These are phyloP conservation scores for Megalonaias nervosa DNA, from an alignment of 1,140 invertebrate species.

Conservation along the genomic window DNA sequence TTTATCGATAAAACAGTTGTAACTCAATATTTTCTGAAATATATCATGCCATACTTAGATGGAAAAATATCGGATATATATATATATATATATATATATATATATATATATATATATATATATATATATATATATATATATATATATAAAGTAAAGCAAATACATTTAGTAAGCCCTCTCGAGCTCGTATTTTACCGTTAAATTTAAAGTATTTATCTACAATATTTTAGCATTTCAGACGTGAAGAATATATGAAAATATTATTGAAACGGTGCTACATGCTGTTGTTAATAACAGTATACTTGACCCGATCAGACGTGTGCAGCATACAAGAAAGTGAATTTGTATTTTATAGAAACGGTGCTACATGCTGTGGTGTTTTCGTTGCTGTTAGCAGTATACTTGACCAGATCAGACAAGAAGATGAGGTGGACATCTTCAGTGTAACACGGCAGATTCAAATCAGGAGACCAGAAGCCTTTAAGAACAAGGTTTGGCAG, in stretches of 20 bases:
- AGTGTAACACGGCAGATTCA: slow-evolving; percentile 49
- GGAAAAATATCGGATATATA: too few species aligned
- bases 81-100: too few species aligned
- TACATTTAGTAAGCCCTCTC: neutral
- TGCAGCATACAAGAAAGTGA: neutral
- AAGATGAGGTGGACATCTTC: slow-evolving; percentile 57
- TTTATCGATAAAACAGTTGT: too few species aligned
- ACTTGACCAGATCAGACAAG: slow-evolving; percentile 45
- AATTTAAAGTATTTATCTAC: neutral
- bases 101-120: too few species aligned
- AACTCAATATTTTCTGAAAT: too few species aligned
- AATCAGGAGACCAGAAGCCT: slow-evolving; percentile 43
- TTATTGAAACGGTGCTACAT: neutral
- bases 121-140: too few species aligned
- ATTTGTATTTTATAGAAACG: slow-evolving; percentile 42
- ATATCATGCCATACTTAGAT: too few species aligned
- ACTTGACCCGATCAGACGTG: neutral
- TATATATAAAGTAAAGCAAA: too few species aligned
- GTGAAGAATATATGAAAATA: neutral
- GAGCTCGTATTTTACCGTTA: slow-evolving; percentile 7
- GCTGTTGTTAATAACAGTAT: neutral
- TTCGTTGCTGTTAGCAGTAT: slow-evolving; percentile 44
- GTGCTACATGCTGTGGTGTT: slow-evolving; percentile 47
- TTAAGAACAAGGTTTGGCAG: slow-evolving; percentile 42
- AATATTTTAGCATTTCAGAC: neutral